Percentiles rank a stretch among this genome's conserved stretches.
These are phyloP conservation scores for Collichthys lucidus DNA, from an alignment of 2,113 vertebrate genomes.

Conservation along the genomic window DNA sequence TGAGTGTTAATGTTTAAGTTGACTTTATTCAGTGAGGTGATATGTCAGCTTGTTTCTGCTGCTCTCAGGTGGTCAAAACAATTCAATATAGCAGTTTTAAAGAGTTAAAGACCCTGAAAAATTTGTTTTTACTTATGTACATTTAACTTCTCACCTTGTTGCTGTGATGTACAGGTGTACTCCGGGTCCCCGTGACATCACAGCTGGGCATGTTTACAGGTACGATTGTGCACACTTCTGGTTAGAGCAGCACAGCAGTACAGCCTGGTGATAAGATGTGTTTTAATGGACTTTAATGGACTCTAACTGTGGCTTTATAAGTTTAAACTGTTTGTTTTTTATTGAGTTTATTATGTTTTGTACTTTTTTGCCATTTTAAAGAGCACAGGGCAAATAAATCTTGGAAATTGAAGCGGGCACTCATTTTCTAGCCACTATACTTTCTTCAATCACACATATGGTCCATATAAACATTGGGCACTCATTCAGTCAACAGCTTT, in stretches of 20 bases:
- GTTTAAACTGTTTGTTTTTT: background rate
- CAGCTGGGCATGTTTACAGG: background rate
- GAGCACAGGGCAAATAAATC: background rate
- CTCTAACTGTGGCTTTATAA: too few species aligned
- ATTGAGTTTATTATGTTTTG: background rate
- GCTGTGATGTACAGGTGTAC: background rate
- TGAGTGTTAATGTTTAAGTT: too few species aligned
- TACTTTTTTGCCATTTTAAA: background rate
- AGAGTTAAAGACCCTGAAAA: background rate
- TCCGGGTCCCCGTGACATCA: background rate
- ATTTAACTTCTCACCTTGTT: background rate
- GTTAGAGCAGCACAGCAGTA: background rate
- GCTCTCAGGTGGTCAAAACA: background rate
- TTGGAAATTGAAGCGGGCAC: background rate
- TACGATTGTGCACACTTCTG: too few species aligned
- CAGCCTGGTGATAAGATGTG: background rate
- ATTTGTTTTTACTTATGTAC: background rate
- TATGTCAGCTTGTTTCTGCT: background rate
- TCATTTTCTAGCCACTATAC: background rate
- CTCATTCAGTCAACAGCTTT: background rate
- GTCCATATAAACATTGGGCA: background rate
- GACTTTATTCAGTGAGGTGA: background rate
- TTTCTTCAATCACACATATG: background rate
- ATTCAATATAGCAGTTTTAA: background rate
- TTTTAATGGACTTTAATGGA: background rate